Evolutionary conservation across 2,888 invertebrate genomes (phyloP).

Genomic region (Metacarcinus magister): DNA sequence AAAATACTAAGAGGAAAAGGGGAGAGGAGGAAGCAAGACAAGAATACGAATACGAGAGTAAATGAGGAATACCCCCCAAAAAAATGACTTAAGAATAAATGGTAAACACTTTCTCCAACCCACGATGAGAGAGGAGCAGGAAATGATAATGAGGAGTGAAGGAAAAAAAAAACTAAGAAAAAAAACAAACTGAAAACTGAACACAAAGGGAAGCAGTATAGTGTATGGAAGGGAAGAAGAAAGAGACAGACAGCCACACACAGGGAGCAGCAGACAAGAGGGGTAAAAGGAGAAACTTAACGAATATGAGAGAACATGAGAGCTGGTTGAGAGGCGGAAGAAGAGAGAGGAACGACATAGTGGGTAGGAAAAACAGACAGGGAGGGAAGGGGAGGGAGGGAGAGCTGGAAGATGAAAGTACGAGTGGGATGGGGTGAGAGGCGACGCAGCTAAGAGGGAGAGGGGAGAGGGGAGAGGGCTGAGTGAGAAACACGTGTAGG

Average conservation of each 20-base stretch:
- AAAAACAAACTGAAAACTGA: too few species aligned
- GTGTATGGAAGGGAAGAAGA: background rate
- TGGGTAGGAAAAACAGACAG: background rate
- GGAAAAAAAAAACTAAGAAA: too few species aligned
- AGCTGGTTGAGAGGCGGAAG: background rate
- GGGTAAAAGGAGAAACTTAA: background rate
- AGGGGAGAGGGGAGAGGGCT: background rate
- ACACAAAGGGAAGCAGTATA: background rate
- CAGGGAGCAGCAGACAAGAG: background rate
- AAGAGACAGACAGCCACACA: too few species aligned
- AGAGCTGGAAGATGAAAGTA: background rate
- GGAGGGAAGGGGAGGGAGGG: background rate
- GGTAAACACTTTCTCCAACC: too few species aligned
- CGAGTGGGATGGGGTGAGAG: background rate
- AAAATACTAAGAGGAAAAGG: background rate
- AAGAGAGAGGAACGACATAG: background rate
- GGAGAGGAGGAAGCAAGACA: background rate
- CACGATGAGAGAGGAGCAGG: too few species aligned
- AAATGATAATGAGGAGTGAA: too few species aligned
- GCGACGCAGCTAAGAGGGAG: background rate
- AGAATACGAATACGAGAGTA: too few species aligned
- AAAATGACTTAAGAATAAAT: too few species aligned
- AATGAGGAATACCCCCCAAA: too few species aligned
- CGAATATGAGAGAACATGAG: background rate
- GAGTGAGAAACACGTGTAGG: conserved; percentile 26